A percentile compares a stretch with the other conserved stretches of the same genome.
Evolutionary conservation across 2,113 vertebrate genomes (phyloP).

Genomic region (Cichladusa arquata): DNA sequence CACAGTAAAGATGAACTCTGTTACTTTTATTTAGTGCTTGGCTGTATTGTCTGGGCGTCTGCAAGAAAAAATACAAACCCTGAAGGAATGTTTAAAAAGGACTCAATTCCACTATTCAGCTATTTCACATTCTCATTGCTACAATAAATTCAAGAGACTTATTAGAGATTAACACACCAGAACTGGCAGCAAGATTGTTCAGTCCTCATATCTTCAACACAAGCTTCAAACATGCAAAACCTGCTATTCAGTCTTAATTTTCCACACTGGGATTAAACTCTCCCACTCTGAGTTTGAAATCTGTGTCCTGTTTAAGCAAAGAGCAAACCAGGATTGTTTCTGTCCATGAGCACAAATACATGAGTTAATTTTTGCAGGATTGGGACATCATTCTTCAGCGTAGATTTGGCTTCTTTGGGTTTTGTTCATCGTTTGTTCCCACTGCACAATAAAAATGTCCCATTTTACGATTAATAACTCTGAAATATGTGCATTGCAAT

Average conservation of each 20-base stretch:
- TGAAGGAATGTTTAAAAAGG: background rate
- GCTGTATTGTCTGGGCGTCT: slow-evolving; percentile 81
- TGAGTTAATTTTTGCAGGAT: background rate
- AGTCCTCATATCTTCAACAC: background rate
- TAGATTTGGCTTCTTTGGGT: background rate
- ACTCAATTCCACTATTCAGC: background rate
- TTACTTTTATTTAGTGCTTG: slow-evolving; percentile 82
- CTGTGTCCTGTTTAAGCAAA: background rate
- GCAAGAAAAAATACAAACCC: slow-evolving; percentile 45
- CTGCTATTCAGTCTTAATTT: background rate
- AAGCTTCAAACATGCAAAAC: background rate
- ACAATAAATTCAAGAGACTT: background rate
- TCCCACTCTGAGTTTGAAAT: background rate
- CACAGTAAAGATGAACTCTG: slow-evolving; percentile 87
- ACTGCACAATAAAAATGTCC: background rate
- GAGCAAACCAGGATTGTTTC: background rate
- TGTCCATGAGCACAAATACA: background rate
- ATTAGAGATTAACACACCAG: background rate
- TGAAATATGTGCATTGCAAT: background rate
- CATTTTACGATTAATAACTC: background rate
- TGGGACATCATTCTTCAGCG: background rate
- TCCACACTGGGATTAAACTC: background rate
- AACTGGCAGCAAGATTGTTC: background rate
- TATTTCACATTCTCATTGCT: background rate
- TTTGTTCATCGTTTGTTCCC: background rate